A percentile compares a stretch with the other conserved stretches of the same genome.
Conservation (phyloP, 2,797 vertebrate species). For the Gymnoscopelus braueri region DNA sequence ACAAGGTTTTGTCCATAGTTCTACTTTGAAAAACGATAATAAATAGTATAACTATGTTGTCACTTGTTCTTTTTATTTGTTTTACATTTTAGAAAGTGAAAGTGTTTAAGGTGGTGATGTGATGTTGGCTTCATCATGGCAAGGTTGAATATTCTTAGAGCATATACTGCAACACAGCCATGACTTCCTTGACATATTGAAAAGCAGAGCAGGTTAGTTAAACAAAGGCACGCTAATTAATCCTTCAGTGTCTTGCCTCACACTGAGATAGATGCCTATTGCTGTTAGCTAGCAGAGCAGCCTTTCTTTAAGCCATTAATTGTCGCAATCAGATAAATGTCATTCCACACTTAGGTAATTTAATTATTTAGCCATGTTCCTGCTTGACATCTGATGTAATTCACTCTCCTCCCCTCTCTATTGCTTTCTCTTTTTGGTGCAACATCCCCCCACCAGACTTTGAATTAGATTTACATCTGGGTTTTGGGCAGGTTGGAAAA, state of each 20-base stretch:
- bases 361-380: constrained; percentile 70
- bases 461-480: constrained; percentile 73
- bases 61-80: too few species aligned
- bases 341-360: constrained; percentile 68
- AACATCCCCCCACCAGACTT: constrained; percentile 48
- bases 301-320: constrained; percentile 57
- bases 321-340: constrained; percentile 67
- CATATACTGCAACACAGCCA: too few species aligned
- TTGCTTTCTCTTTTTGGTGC: constrained; percentile 22
- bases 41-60: neutral
- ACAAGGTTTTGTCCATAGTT: too few species aligned
- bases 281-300: constrained; percentile 36
- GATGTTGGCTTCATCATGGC: too few species aligned
- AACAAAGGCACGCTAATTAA: constrained; percentile 45
- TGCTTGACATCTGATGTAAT: constrained; percentile 68
- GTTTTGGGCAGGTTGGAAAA: constrained; percentile 53
- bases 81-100: too few species aligned
- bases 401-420: constrained; percentile 58
- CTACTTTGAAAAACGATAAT: neutral
- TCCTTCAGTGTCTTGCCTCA: constrained; percentile 2
- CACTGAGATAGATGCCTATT: constrained; percentile 35
- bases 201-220: constrained; percentile 16
- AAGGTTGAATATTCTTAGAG: too few species aligned
- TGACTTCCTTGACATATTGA: neutral
- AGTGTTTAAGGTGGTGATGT: too few species aligned